These are phyloP conservation scores for Drosophila nebulosa DNA, from an alignment of 1,140 invertebrate genomes.

Conservation along the genomic window DNA sequence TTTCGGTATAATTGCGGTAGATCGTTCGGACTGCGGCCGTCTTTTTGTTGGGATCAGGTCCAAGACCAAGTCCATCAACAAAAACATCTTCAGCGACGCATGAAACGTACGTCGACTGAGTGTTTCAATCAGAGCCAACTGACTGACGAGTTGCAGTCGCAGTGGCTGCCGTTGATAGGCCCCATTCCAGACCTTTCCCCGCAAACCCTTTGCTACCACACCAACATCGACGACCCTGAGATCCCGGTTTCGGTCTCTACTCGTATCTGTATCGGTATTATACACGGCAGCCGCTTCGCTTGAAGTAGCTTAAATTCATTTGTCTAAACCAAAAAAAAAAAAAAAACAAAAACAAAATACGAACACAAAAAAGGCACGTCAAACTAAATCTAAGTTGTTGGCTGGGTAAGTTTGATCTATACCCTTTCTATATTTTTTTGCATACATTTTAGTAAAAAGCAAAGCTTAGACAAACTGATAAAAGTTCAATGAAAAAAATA, in stretches of 20 bases:
- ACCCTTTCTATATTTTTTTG: neutral
- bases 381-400: constrained; percentile 64
- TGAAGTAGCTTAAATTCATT: constrained; percentile 78
- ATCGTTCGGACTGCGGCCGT: constrained; percentile 12
- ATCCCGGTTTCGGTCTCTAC: constrained; percentile 19
- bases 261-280: constrained; percentile 31
- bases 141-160: constrained; percentile 62
- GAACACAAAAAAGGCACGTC: constrained; percentile 63
- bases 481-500: too few relatives aligned
- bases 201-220: neutral
- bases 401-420: constrained; percentile 55
- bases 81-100: neutral
- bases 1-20: constrained; percentile 71
- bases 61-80: constrained; percentile 12
- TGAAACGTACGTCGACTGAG: constrained; percentile 29
- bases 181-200: neutral
- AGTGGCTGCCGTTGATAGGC: constrained; percentile 61
- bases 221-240: constrained; percentile 4
- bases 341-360: constrained; percentile 35
- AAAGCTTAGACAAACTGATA: neutral
- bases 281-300: constrained; percentile 61
- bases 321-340: constrained; percentile 69
- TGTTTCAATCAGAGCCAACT: constrained; percentile 70
- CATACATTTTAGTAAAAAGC: too few relatives aligned
- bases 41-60: neutral